Evolutionary conservation across 2,888 invertebrate genomes (phyloP).

Genomic region (Altica lythri): DNA sequence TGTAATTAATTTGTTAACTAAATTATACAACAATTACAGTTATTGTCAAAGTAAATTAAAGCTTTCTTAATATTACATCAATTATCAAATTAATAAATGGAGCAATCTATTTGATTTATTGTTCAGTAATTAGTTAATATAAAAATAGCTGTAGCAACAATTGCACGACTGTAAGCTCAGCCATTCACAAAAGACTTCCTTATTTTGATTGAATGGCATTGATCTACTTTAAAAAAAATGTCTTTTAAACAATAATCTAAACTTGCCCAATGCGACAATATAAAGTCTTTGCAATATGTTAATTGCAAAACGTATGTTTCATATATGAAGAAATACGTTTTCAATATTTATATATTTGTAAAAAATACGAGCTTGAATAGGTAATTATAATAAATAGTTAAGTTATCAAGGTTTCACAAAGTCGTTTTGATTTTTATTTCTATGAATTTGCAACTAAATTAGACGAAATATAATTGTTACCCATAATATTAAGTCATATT

Average conservation of each 20-base stretch:
- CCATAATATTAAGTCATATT: no score
- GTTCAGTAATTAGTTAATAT: not conserved
- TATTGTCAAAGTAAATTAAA: not conserved
- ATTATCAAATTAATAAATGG: not conserved
- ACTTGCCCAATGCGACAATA: conserved; percentile 2
- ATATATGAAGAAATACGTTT: conserved; percentile 1
- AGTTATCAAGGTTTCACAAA: no score
- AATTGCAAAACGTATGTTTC: conserved; percentile 5
- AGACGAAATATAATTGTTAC: no score
- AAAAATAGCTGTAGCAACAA: not conserved
- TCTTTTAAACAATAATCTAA: conserved; percentile 10
- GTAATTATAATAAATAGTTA: no score
- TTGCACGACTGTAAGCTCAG: not conserved
- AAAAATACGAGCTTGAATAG: no score
- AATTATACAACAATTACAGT: no score
- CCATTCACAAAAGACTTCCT: conserved; percentile 15
- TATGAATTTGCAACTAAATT: no score
- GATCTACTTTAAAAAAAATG: conserved; percentile 18
- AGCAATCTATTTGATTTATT: not conserved
- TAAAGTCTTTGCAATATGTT: conserved; percentile 3
- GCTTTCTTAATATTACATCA: not conserved
- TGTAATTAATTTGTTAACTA: no score
- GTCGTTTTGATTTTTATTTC: no score
- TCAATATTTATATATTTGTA: no score
- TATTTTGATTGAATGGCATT: conserved; percentile 13